These are phyloP conservation scores for Girardinus metallicus DNA, from an alignment of 2,797 vertebrate genomes.

Conservation along the genomic window DNA sequence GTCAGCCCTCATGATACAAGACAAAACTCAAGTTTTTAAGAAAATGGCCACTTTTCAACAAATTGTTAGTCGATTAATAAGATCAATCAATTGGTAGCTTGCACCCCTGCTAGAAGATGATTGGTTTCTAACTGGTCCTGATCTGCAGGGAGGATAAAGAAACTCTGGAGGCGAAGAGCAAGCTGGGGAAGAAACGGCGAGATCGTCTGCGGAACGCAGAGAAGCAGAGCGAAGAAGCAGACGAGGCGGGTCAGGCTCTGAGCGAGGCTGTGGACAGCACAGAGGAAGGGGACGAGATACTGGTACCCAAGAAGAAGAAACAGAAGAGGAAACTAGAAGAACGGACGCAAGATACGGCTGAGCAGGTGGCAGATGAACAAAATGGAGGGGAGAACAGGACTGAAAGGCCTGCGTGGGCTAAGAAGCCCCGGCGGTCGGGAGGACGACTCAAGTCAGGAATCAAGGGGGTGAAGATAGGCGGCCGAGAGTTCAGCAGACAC, in stretches of 20 bases:
- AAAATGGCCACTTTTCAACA: no score
- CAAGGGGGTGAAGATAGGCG: slow-evolving; percentile 79
- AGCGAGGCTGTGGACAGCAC: slow-evolving; percentile 25
- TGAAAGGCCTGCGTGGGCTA: slow-evolving; percentile 51
- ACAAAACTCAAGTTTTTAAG: no score
- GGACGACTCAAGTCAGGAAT: slow-evolving; percentile 56
- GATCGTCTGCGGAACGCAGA: slow-evolving; percentile 64
- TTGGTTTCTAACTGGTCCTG: not conserved
- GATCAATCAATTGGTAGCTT: no score
- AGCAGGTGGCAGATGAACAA: slow-evolving; percentile 1
- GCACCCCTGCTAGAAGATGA: not conserved
- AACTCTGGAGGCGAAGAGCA: slow-evolving; percentile 52
- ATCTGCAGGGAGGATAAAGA: slow-evolving; percentile 62
- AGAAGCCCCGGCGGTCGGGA: slow-evolving; percentile 57
- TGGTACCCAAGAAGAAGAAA: slow-evolving; percentile 76
- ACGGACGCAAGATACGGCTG: slow-evolving; percentile 4
- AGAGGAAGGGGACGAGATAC: slow-evolving; percentile 54
- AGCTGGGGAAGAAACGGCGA: slow-evolving; percentile 74
- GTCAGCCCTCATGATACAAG: no score
- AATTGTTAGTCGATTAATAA: no score
- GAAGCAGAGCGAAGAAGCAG: slow-evolving; percentile 4
- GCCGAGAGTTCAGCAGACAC: slow-evolving; percentile 85
- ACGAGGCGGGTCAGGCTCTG: slow-evolving; percentile 27
- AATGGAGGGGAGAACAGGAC: slow-evolving; percentile 28
- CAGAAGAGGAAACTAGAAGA: slow-evolving; percentile 70